Base-by-base conservation (phyloP, 2,797 vertebrate genomes). In the Thunnus albacares region DNA sequence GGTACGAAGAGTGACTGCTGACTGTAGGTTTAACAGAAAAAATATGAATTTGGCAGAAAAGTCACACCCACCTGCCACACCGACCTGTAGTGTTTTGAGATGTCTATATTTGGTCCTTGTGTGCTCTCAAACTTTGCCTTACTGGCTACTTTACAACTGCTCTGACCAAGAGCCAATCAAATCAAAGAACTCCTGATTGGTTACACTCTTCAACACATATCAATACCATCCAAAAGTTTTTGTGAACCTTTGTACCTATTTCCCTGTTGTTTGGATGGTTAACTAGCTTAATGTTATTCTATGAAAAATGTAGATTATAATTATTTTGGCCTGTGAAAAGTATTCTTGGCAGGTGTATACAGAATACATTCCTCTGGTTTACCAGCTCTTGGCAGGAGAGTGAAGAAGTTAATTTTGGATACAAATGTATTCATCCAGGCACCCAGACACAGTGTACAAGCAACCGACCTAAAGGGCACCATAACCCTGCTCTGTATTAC, bases 151-250 rank as follows among this genome's bases (percentile, higher is more conserved):
- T 45, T 26, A n/a, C 38, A 74, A 61, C 58, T 10, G 24, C 1
- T 77, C 26, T 64, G 72, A 62, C 57, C 55, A 18, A 4, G 13
- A 59, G 75, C 83, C 80, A 83, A 71, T 85, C 35, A 80, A 1
- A 80, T 66, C 13, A 10, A 52, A 67, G 66, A 51, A 0, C 18
- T 28, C 58, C 9, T 30, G 22, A 73, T 51, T 71, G 62, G 57
- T 59, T 51, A 20, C 15, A 1, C 17, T 26, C 10, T 24, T 77
- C 26, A 6, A 20, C 49, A 28, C 59, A 75, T 49, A 78, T 51
- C 22, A 0, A 58, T 41, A 8, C 6, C 28, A 6, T 33, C 51
- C 18, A 11, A 55, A 64, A 5, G 15, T n/a, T 22, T 62, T 26
- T 66, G 24, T 14, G 62, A 69, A 43, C 26, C 33, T 35, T 56